Base-by-base conservation (phyloP, 2,797 vertebrate genomes). In the Linurgus olivaceus region DNA sequence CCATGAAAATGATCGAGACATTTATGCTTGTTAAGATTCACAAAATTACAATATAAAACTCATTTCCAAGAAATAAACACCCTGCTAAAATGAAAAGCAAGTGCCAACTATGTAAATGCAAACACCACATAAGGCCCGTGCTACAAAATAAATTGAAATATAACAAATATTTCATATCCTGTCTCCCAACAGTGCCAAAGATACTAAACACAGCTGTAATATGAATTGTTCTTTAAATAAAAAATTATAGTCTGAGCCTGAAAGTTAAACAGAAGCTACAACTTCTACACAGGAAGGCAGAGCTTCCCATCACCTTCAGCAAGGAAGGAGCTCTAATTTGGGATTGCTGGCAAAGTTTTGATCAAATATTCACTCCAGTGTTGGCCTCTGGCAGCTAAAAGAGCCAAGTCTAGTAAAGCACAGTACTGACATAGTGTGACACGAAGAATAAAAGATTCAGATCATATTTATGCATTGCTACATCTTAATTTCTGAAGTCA, bases 41-140 rank as follows among this genome's bases (percentile, higher is more conserved):
- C 33, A 70, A 82, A 87, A 85, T 82, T 65, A 78, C 62, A 85
- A 66, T 70, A 58, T 17, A 44, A 38, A 83, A 68, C 87, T 79
- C 50, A 48, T 85, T 95, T 76, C 85, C 71, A 88, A 62, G 55
- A 85, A 89, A 87, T 54, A 92, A 93, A 70, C 68, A 81, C 37
- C 40, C 75, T 40, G 65, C 57, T 87, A 40, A 86, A 85, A 81
- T 35, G 55, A 87, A 91, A 76, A 20, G 51, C 87, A 88, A 91
- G 72, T 50, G 74, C 63, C 78, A 90, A 48, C 78, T 67, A 26
- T 47, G 62, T 48, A 87, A 93, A 85, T 5, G 31, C 31, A 75
- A 85, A 57, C 59, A 62, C 21, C 33, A 48, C 31, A 10, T 51
- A 82, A 89, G 88, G 33, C 71, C 25, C 3, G 20, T 23, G 48